Conservation (phyloP, 2,113 vertebrate species). For the Cairina moschata region DNA sequence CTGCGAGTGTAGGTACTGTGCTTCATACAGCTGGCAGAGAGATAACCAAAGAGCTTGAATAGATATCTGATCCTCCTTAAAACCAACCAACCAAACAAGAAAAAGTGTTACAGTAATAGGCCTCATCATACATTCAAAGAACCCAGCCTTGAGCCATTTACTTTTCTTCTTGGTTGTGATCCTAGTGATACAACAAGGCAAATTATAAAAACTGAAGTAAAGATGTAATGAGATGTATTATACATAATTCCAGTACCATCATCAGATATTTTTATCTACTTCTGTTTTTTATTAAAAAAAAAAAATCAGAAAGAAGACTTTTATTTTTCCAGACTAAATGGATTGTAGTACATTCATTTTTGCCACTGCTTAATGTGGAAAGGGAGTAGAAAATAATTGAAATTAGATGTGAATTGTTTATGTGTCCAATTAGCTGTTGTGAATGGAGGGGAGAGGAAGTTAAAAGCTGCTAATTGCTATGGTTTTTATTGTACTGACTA, state of each 20-base stretch:
- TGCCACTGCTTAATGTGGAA: constrained; percentile 51
- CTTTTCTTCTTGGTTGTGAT: not conserved
- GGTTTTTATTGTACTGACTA: not conserved
- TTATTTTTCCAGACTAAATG: constrained; percentile 15
- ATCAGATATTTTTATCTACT: not conserved
- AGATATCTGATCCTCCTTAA: not conserved
- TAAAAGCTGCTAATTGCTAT: not conserved
- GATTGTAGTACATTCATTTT: constrained; percentile 33
- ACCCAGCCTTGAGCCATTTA: not conserved
- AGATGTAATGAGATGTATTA: not conserved
- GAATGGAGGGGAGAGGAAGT: not conserved
- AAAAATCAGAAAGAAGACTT: not conserved
- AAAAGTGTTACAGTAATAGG: not conserved
- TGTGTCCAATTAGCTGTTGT: not conserved
- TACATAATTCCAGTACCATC: not conserved
- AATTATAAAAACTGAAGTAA: not conserved
- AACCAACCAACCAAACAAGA: not conserved
- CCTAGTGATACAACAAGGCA: not conserved
- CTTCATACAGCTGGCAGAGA: not conserved
- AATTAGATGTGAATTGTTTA: constrained; percentile 20
- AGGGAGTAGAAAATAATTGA: not conserved
- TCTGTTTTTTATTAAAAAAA: not conserved
- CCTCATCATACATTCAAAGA: not conserved
- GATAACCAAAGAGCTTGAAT: not conserved
- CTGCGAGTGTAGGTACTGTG: not conserved